A percentile compares a stretch with the other conserved stretches of the same genome.
phyloP scores from a whole-genome alignment of 2,113 vertebrate genomes.

The Lampris megalopsis region DNA sequence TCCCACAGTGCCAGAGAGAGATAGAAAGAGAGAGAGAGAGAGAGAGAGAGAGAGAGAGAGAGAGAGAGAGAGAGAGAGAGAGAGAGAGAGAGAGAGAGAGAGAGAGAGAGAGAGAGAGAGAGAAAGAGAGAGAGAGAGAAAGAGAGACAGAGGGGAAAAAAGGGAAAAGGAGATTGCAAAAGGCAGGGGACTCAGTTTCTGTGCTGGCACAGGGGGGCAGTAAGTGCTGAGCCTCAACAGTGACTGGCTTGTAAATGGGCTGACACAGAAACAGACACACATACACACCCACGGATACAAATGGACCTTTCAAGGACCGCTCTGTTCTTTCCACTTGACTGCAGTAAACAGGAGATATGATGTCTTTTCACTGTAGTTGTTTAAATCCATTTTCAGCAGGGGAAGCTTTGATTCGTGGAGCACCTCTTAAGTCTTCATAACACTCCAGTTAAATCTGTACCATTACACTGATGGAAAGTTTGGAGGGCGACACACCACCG shows the following conservation, averaged over 20 bases:
- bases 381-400: not conserved
- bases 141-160: slow-evolving; percentile 9
- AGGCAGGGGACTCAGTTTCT: slow-evolving; percentile 69
- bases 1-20: slow-evolving; percentile 71
- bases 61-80: slow-evolving; percentile 15
- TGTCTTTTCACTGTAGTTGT: slow-evolving; percentile 17
- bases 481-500: too few species aligned
- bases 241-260: slow-evolving; percentile 76
- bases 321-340: slow-evolving; percentile 49
- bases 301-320: slow-evolving; percentile 66
- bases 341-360: slow-evolving; percentile 35
- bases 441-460: not conserved
- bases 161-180: slow-evolving; percentile 25
- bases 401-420: not conserved
- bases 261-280: slow-evolving; percentile 21
- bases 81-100: slow-evolving; percentile 41
- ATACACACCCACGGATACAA: slow-evolving; percentile 53
- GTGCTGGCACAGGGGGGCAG: slow-evolving; percentile 66
- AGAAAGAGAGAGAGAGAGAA: slow-evolving; percentile 27
- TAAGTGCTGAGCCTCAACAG: slow-evolving; percentile 59
- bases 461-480: too few species aligned
- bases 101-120: slow-evolving; percentile 49
- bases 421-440: not conserved
- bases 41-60: slow-evolving; percentile 42
- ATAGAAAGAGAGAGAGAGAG: slow-evolving; percentile 36